Evolutionary conservation across 2,888 invertebrate species (phyloP).

Genomic region (Rhodophaea formosa): DNA sequence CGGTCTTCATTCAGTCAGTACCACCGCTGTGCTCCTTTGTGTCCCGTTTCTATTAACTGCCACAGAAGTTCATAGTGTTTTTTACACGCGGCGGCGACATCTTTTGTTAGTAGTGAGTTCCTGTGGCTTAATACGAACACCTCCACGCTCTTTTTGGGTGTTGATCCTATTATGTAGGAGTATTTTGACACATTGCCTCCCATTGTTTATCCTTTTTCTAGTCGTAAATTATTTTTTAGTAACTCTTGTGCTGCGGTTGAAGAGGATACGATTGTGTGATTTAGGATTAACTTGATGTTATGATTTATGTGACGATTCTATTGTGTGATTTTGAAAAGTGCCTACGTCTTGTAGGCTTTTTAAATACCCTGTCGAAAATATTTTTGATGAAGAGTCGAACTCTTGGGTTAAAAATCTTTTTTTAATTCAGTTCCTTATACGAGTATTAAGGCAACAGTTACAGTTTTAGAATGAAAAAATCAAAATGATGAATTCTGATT

Average conservation of each 20-base stretch:
- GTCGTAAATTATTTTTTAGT: constrained; percentile 66
- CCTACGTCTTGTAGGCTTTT: constrained; percentile 4
- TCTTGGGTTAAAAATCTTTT: neutral
- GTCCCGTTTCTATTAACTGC: constrained; percentile 67
- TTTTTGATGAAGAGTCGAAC: neutral
- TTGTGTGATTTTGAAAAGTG: constrained; percentile 28
- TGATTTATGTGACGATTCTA: constrained; percentile 60
- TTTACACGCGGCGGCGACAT: constrained; percentile 55
- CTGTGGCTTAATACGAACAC: constrained; percentile 51
- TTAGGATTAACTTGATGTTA: constrained; percentile 58
- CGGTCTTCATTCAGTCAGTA: constrained; percentile 53
- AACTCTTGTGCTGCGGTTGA: constrained; percentile 49
- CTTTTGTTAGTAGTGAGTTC: constrained; percentile 56
- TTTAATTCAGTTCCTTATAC: too few species aligned
- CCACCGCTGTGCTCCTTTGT: constrained; percentile 62
- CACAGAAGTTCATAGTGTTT: constrained; percentile 77
- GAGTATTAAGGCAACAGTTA: too few species aligned
- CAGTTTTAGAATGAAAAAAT: too few species aligned
- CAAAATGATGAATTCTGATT: too few species aligned
- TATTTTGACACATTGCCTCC: constrained; percentile 77
- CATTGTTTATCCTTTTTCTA: constrained; percentile 67
- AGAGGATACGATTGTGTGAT: constrained; percentile 60
- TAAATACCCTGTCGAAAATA: constrained; percentile 1
- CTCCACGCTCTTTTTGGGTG: constrained; percentile 44
- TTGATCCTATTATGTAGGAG: constrained; percentile 62